Evolutionary conservation across 2,113 vertebrate species (phyloP), one percentile per base, ranked within the genome.

Genomic region (Centropristis striata): DNA sequence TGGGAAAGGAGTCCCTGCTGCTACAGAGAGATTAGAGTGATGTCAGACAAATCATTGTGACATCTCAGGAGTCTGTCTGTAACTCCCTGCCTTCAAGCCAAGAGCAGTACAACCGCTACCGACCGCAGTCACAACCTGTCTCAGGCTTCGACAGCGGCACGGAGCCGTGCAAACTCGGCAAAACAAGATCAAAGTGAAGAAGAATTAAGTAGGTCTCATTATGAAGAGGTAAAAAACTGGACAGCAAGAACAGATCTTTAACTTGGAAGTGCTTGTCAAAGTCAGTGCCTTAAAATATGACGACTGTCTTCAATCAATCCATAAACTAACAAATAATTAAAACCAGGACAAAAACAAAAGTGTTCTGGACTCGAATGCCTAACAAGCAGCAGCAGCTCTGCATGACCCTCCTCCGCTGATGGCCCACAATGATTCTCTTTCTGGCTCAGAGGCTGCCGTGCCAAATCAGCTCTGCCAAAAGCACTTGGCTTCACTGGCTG

Each of bases 401-500:
- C 68, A 54, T 59, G 76, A 83, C 78, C 83, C 80, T 85, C 88
- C 86, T 83, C 75, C 65, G 53, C 79, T 77, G 68, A 76, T 49
- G 77, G 65, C 71, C 81, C 81, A 84, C 86, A 89, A 91, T 84
- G 86, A 86, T 78, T 79, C 81, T 64, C 84, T 91, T 86, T 91
- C 72, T 90, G 85, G 78, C 69, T 44, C 65, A 64, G 80, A 80
- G 59, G 69, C 71, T 57, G 71, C 14, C 3, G 25, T 91, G 83
- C 90, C 79, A 89, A 70, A 70, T 77, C 59, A 84, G 61, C 67
- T 13, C 76, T 88, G 90, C 91, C 91, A 94, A 83, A 92, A 94
- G 93, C 93, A 90, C 86, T 93, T 92, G 88, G 91, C 92, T 83
- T 81, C 72, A 47, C 58, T 73, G 78, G 77, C 73, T 69, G 84